Conservation (phyloP, 2,888 invertebrate genomes). For the Thera obeliscata region DNA sequence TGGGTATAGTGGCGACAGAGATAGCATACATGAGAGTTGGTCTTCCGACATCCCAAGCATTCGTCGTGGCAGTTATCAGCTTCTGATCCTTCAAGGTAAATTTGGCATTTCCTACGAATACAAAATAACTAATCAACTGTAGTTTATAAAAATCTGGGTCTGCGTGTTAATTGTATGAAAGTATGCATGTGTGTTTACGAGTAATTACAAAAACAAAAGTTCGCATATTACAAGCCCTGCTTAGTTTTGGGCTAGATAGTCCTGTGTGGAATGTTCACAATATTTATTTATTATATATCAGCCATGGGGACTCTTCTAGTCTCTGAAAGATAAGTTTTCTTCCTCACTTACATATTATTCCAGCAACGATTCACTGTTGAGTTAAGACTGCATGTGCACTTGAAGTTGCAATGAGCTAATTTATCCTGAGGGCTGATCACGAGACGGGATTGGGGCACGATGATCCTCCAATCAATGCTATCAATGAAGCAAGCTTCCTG, state of each 20-base stretch:
- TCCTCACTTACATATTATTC: slow-evolving; percentile 63
- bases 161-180: too few species aligned
- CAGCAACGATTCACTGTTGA: slow-evolving; percentile 65
- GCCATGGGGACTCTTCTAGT: too few species aligned
- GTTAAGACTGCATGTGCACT: slow-evolving; percentile 60
- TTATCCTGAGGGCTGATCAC: slow-evolving; percentile 57
- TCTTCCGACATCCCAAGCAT: slow-evolving; percentile 92
- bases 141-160: too few species aligned
- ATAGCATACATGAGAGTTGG: slow-evolving; percentile 83
- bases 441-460: slow-evolving; percentile 65
- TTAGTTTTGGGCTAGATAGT: too few species aligned
- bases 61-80: slow-evolving; percentile 87
- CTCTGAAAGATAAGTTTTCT: too few species aligned
- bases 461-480: slow-evolving; percentile 67
- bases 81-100: slow-evolving; percentile 66
- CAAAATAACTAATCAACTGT: background rate
- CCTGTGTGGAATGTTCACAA: too few species aligned
- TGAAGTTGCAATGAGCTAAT: slow-evolving; percentile 53
- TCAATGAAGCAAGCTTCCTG: slow-evolving; percentile 90
- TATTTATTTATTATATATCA: too few species aligned
- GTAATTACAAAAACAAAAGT: too few species aligned
- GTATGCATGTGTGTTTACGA: too few species aligned
- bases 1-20: slow-evolving; percentile 87
- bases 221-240: too few species aligned
- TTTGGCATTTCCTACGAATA: slow-evolving; percentile 78